Evolutionary conservation across 2,797 vertebrate species (phyloP), one percentile per base, ranked within the genome.

Genomic region (Coregonus sp.): DNA sequence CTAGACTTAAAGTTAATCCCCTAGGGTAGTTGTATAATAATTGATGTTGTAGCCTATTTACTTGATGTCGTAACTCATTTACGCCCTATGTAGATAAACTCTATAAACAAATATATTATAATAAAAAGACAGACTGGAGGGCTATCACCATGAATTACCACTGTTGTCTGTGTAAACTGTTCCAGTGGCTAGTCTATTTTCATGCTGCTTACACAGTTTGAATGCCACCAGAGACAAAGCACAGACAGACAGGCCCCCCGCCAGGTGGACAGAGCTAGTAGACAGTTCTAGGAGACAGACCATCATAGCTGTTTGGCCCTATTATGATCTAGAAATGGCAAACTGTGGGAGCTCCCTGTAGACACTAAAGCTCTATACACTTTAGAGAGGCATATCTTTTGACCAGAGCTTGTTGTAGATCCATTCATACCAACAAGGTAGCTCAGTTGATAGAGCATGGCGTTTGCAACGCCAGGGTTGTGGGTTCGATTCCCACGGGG

Each of bases 121-220:
- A 33, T 25, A 33, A 47, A 47, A 11, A 47, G 2, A 47, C 25
- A 11, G 40, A 47, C 9, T 12, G 40, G 40, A 47, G 40, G 40
- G 9, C 9, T 47, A 11, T 47, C 40, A 47, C 40, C 40, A 47
- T 47, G 40, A 47, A 12, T 2, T 12, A 47, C 40, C 33, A 1
- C 75, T 78, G 80, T 77, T 56, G 31, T 66, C 75, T 52, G 14
- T 75, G 65, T 69, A 67, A 80, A 74, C 78, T 79, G 70, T 5
- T 76, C 40, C 7, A 2, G 76, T 63, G 71, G 9, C 67, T 31
- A 76, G 80, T 78, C 75, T 83, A 84, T 86, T 86, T 86, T 82
- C 84, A 80, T 75, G 86, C 40, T 12, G 40, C 81, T 76, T 85
- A 75, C 74, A 0, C 78, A 1, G 71, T 35, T 47, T 79, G 77